These are phyloP conservation scores for Dexiosoma caninum DNA, from an alignment of 2,888 invertebrate species.

Conservation along the genomic window DNA sequence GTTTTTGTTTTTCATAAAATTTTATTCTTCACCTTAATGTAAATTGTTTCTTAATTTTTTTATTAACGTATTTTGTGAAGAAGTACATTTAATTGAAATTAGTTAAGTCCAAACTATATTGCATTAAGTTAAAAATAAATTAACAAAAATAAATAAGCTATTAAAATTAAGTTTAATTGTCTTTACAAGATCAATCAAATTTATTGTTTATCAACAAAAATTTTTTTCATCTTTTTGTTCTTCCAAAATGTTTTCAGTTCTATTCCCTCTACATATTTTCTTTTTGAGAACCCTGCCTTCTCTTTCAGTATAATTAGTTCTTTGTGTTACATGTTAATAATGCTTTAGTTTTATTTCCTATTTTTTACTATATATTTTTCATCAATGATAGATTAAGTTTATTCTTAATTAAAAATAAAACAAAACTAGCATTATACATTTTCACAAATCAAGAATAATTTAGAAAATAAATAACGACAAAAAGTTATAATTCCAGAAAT, in stretches of 20 bases:
- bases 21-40: slow-evolving; percentile 21
- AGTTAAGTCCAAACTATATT: slow-evolving; percentile 47
- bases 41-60: slow-evolving; percentile 22
- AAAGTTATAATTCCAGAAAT: slow-evolving; percentile 66
- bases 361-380: slow-evolving; percentile 14
- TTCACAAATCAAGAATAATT: slow-evolving; percentile 59
- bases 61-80: slow-evolving; percentile 46
- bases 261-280: neutral
- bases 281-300: slow-evolving; percentile 7
- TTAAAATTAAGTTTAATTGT: slow-evolving; percentile 47
- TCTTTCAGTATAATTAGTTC: slow-evolving; percentile 11
- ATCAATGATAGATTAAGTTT: slow-evolving; percentile 55
- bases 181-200: neutral
- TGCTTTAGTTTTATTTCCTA: slow-evolving; percentile 52
- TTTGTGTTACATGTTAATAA: slow-evolving; percentile 55
- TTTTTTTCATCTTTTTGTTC: slow-evolving; percentile 18
- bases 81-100: slow-evolving; percentile 25
- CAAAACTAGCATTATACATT: slow-evolving; percentile 53
- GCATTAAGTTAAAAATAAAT: slow-evolving; percentile 54
- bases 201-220: slow-evolving; percentile 6
- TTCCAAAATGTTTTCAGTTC: slow-evolving; percentile 47
- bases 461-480: slow-evolving; percentile 62
- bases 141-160: slow-evolving; percentile 23
- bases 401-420: slow-evolving; percentile 58
- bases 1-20: slow-evolving; percentile 3